A percentile compares a stretch with the other conserved stretches of the same genome.
phyloP scores from a whole-genome alignment of 2,113 vertebrate species.

The Lepidothrix coronata region DNA sequence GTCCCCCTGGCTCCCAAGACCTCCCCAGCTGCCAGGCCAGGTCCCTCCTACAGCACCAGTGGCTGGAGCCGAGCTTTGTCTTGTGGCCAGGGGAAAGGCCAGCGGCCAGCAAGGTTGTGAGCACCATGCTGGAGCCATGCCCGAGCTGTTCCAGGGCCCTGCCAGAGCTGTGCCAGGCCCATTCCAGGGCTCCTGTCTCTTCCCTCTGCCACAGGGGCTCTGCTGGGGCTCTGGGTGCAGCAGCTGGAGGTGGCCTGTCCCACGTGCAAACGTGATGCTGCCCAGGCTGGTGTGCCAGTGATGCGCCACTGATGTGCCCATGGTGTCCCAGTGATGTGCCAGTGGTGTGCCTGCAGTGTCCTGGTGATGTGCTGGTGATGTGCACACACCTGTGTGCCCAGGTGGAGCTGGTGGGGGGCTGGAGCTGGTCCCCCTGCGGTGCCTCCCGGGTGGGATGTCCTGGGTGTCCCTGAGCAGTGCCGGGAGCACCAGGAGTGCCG shows the following conservation, averaged over 20 bases:
- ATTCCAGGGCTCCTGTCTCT: not conserved
- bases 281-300: not conserved
- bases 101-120: not conserved
- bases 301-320: not conserved
- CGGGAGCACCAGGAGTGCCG: not conserved
- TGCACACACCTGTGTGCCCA: not conserved
- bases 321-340: not conserved
- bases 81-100: not conserved
- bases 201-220: not conserved
- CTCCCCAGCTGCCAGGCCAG: not conserved
- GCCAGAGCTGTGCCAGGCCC: not conserved
- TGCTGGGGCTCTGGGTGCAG: not conserved
- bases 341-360: not conserved
- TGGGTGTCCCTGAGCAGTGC: not conserved
- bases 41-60: not conserved
- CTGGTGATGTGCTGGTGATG: not conserved
- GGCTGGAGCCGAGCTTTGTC: not conserved
- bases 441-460: not conserved
- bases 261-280: not conserved
- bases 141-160: not conserved
- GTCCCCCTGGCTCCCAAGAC: not conserved
- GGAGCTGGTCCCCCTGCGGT: not conserved
- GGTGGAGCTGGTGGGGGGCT: not conserved
- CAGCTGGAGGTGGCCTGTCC: not conserved
- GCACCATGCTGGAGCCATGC: not conserved